Base-by-base conservation (phyloP, 2,113 vertebrate species). In the Chaetodon trifascialis region DNA sequence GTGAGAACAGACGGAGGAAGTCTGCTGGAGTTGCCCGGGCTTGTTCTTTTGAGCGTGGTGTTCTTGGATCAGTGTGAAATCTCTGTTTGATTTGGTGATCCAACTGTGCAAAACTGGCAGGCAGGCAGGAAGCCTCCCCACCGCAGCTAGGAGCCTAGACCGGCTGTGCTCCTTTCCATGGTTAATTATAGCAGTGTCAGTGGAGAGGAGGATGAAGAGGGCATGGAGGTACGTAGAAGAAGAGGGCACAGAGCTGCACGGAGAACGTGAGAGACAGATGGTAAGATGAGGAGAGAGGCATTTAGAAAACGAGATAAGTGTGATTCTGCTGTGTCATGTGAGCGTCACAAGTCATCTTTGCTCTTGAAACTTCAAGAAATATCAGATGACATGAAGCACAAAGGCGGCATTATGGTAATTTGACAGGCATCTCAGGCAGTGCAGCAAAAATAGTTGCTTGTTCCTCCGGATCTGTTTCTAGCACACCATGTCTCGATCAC, bases 171-270 rank as follows among this genome's bases (percentile, higher is more conserved):
- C 52, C 47, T 76, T 70, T 83, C 63, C 51, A 42, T 42, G 46
- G 84, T 86, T 92, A 86, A 92, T 92, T 86, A 90, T 91, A 91
- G 83, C 67, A n/a, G 62, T 63, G 79, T 55, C 49, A 75, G 86
- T 36, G 75, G 83, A 70, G 73, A 67, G 69, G 86, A 78, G 67
- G 79, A 52, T 21, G 79, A 80, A 30, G 82, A 79, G 80, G 76
- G 69, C 56, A 71, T 55, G 54, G 34, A 78, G 67, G 64, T 68
- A 73, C 76, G 60, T 79, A 46, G 82, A 73, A 46, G 46, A 55
- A 76, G 47, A 73, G 42, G 23, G 30, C 21, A 34, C 58, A 36
- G 30, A 49, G 52, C 55, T 65, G 44, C 73, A 80, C 76, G 60
- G 60, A 66, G 52, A 47, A 76, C 17, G 23, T 75, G 58, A 80